Evolutionary conservation across 2,113 vertebrate species (phyloP).

Genomic region (Nerophis ophidion): DNA sequence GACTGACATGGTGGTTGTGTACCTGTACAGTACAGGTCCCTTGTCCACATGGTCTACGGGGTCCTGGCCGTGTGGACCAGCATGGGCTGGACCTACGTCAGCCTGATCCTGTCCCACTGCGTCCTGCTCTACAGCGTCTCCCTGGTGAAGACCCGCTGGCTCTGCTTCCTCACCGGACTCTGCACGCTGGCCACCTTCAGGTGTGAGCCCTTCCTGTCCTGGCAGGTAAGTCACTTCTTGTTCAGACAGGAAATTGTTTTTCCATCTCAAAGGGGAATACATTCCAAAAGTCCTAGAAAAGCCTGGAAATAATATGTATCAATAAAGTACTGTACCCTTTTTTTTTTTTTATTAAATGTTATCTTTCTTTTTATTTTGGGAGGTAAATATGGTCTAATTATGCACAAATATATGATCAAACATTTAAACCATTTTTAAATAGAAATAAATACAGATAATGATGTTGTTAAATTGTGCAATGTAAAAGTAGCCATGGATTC

Average conservation of each 20-base stretch:
- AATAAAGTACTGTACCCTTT: too few relatives aligned
- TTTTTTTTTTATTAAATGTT: too few relatives aligned
- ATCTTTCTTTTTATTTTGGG: too few relatives aligned
- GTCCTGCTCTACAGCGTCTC: constrained; percentile 83
- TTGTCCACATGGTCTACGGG: constrained; percentile 82
- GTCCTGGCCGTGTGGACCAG: constrained; percentile 78
- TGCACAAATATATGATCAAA: too few relatives aligned
- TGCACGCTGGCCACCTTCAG: constrained; percentile 87
- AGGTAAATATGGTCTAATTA: too few relatives aligned
- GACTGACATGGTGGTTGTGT: not conserved
- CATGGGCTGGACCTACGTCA: constrained; percentile 85
- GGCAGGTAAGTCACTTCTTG: constrained; percentile 77
- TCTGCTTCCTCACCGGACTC: constrained; percentile 81
- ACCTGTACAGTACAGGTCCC: constrained; percentile 77
- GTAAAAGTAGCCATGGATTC: too few relatives aligned
- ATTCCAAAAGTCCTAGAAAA: too few relatives aligned
- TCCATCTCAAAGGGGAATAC: not conserved
- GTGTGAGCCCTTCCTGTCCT: constrained; percentile 83
- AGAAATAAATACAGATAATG: too few relatives aligned
- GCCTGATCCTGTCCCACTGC: constrained; percentile 86
- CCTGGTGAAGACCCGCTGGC: constrained; percentile 83
- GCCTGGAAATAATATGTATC: too few relatives aligned
- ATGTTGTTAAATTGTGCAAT: too few relatives aligned
- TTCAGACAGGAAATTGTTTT: too few relatives aligned
- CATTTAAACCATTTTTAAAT: too few relatives aligned